A percentile compares a stretch with the other conserved stretches of the same genome.
Evolutionary conservation across 2,797 vertebrate genomes (phyloP).

Genomic region (Agapornis canus): DNA sequence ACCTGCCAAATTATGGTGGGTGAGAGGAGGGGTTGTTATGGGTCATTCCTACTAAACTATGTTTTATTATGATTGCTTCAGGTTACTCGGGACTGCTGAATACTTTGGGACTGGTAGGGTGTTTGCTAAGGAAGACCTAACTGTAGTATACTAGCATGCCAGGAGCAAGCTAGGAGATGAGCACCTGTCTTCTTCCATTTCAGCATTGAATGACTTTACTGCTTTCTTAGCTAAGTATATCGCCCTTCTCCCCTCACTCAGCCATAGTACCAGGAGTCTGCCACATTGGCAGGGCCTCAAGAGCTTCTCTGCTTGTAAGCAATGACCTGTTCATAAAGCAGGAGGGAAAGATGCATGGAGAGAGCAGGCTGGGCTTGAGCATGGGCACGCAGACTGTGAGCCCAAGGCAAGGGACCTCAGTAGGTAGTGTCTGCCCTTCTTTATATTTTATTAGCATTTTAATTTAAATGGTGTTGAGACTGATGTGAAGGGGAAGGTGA

Average conservation of each 20-base stretch:
- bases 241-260: background rate
- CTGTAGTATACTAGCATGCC: background rate
- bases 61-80: background rate
- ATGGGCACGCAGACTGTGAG: rapidly evolving
- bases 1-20: background rate
- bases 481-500: background rate
- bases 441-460: background rate
- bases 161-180: background rate
- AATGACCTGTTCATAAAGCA: background rate
- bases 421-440: background rate
- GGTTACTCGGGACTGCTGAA: background rate
- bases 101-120: background rate
- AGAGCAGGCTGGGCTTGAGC: background rate
- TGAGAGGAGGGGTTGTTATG: background rate
- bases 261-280: background rate
- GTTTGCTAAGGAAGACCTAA: background rate
- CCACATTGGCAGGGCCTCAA: background rate
- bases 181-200: background rate
- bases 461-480: background rate
- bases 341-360: rapidly evolving
- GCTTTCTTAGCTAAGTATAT: background rate
- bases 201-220: background rate
- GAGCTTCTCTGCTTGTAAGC: background rate
- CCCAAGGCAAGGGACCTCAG: background rate
- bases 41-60: background rate